Evolutionary conservation across 23 tunicate genomes (phyloP).

Genomic region (Diplosoma virens): DNA sequence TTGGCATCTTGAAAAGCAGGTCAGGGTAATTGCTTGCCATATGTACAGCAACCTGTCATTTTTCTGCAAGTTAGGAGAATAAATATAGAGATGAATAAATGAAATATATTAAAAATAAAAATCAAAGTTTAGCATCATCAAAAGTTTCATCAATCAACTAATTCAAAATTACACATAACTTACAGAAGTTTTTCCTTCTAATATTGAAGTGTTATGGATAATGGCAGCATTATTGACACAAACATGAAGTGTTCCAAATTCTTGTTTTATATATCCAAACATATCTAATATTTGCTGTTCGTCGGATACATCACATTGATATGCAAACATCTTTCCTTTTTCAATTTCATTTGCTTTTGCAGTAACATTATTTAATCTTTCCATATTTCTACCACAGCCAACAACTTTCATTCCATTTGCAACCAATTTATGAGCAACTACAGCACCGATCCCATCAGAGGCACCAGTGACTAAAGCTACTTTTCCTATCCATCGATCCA

Average conservation of each 20-base stretch:
- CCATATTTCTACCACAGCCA: slow-evolving; percentile 29
- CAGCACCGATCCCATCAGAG: slow-evolving; percentile 40
- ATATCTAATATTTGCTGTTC: slow-evolving; percentile 30
- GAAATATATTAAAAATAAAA: no score
- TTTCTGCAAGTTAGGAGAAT: no score
- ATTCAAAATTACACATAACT: no score
- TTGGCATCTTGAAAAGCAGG: no score
- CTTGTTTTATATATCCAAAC: slow-evolving; percentile 37
- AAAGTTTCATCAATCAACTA: no score
- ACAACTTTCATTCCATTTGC: slow-evolving; percentile 57
- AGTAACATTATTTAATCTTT: slow-evolving; percentile 27
- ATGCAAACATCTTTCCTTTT: slow-evolving; percentile 33
- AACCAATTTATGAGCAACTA: slow-evolving; percentile 33
- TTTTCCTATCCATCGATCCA: slow-evolving; percentile 44
- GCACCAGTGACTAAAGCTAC: slow-evolving; percentile 67
- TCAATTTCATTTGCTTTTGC: slow-evolving; percentile 16
- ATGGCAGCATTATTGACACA: slow-evolving; percentile 52
- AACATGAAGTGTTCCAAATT: slow-evolving; percentile 50
- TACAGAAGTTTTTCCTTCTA: slow-evolving; percentile 37
- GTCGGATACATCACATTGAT: slow-evolving; percentile 36
- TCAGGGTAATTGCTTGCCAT: no score
- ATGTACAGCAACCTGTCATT: no score
- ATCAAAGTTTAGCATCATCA: no score
- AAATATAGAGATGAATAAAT: no score
- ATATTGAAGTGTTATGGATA: slow-evolving; percentile 15